Evolutionary conservation across 2,113 vertebrate genomes (phyloP), one percentile per base, ranked within the genome.

Genomic region (Daubentonia madagascariensis): DNA sequence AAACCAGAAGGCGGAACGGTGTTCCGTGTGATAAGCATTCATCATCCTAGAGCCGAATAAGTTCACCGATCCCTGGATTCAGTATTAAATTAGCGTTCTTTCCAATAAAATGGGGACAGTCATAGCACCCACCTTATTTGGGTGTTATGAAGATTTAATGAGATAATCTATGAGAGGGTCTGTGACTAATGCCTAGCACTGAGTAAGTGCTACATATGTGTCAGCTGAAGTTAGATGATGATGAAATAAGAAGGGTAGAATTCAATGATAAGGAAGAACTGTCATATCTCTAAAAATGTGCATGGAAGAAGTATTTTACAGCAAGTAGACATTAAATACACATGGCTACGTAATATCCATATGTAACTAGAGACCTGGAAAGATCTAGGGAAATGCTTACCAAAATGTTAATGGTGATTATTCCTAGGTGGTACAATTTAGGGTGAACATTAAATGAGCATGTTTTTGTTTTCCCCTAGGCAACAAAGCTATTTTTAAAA

Each of bases 51-150:
- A 79, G 20, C 72, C 30, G 23, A 43, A 25, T 5, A 54, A 30
- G 2, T 25, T 63, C 17, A 12, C 30, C 0, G 81, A 61, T 6
- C 1, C 35, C 73, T 18, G 35, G 63, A 76, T 52, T 90, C 28
- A 59, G 79, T 67, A 20, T 0, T 25, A 37, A 86, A 57, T 54
- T 45, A 17, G 37, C 5, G 12, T 28, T 79, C 54, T 57, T 72
- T 13, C 45, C n/a, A 52, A 14, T 1, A 6, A 94, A 85, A 81
- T 20, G 48, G 45, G 86, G 68, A 40, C 18, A 11, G 35, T 1
- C 8, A 18, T 0, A 11, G 32, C 14, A 20, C 4, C 40, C 5
- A 1, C 13, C 40, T 50, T 20, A n/a, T 0, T 5, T 10, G 6
- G 40, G 9, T 13, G 3, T 35, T 32, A 30, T 1, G 40, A 95